phyloP scores from a whole-genome alignment of 2,113 vertebrate genomes.

The Perognathus longimembris region DNA sequence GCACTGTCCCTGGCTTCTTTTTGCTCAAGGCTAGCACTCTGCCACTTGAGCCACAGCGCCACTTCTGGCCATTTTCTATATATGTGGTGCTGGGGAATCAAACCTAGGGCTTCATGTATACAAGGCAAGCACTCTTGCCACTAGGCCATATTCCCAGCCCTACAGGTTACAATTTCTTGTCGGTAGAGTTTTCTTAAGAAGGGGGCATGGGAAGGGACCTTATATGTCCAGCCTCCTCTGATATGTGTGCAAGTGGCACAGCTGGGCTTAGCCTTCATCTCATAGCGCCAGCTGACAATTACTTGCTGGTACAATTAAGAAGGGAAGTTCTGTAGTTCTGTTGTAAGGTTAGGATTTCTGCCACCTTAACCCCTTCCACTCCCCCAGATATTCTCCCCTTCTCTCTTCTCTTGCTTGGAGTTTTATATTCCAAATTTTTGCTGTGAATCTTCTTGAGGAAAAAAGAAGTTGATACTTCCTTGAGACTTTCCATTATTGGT shows the following conservation, averaged over 20 bases:
- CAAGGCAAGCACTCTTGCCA: too few relatives aligned
- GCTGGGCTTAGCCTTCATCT: too few relatives aligned
- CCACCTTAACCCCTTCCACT: too few relatives aligned
- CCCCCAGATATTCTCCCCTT: neutral
- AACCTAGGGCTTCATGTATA: too few relatives aligned
- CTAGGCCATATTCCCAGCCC: too few relatives aligned
- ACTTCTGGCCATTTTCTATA: too few relatives aligned
- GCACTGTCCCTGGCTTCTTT: too few relatives aligned
- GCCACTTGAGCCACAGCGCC: too few relatives aligned
- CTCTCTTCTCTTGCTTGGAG: neutral
- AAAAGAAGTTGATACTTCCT: slow-evolving; percentile 28
- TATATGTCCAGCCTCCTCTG: rapidly evolving
- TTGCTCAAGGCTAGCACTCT: too few relatives aligned
- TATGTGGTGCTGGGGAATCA: too few relatives aligned
- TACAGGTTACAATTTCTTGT: neutral
- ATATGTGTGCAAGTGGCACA: neutral
- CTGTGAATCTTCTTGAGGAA: slow-evolving; percentile 3
- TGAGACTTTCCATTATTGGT: slow-evolving; percentile 29
- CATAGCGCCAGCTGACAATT: neutral
- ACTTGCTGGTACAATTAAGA: neutral
- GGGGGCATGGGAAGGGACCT: rapidly evolving
- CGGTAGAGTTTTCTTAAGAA: neutral
- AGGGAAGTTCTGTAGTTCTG: neutral
- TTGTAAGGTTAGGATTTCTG: neutral
- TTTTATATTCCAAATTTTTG: neutral